These are phyloP conservation scores for Cheilosia grossa DNA, from an alignment of 2,888 invertebrate genomes.

Conservation along the genomic window DNA sequence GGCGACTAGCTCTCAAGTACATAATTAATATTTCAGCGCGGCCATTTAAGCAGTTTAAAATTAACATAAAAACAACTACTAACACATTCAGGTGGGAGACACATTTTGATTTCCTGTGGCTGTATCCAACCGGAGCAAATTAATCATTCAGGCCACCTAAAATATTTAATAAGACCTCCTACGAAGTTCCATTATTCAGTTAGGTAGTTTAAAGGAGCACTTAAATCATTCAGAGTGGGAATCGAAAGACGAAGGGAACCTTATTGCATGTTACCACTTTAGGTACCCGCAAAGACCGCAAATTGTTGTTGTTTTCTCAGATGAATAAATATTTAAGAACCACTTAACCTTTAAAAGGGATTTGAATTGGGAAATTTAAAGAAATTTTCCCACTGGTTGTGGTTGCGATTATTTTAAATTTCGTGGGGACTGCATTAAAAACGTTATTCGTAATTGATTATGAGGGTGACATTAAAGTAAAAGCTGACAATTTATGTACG, in stretches of 20 bases:
- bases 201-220: not conserved
- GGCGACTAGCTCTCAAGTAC: no score
- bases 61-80: not conserved
- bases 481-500: no score
- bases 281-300: not conserved
- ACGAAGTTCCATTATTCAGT: not conserved
- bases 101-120: not conserved
- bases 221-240: not conserved
- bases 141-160: not conserved
- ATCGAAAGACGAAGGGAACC: not conserved
- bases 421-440: no score
- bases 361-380: no score
- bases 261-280: not conserved
- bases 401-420: no score
- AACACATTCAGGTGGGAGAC: not conserved
- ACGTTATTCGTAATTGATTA: no score
- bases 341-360: no score
- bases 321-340: not conserved
- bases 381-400: no score
- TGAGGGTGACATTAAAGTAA: no score
- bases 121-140: not conserved
- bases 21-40: no score
- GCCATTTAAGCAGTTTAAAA: no score
- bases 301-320: not conserved
- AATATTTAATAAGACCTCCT: not conserved